Base-by-base conservation (phyloP, 2,888 invertebrate genomes). In the Netelia melanura region DNA sequence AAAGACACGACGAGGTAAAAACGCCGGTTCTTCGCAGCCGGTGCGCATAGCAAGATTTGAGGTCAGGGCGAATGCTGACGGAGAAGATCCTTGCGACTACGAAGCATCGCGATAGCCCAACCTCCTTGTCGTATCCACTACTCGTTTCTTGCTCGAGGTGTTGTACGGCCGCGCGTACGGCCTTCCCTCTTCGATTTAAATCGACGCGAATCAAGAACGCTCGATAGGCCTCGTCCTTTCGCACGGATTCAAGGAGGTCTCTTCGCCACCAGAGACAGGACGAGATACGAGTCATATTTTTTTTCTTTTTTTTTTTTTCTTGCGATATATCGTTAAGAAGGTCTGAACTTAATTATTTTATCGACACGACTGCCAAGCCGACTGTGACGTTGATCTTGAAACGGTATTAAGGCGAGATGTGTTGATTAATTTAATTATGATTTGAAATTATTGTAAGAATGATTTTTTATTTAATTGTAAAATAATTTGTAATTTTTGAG, bases 61-160 rank as follows among this genome's bases (percentile, higher is more conserved):
- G 93, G 92, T 93, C 93, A 93, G 90, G 92, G 92, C 88, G 83
- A 91, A 87, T 83, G 85, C 86, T 84, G 83, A 81, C 86, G 85
- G 83, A 81, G 86, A 88, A 84, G 89, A 92, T 92, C 91, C 90
- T 91, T 91, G 91, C 90, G 89, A 30, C 86, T 87, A 84, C 23
- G 65, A 67, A 52, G 67, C 52, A 52, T 54, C 43, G 23, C 23
- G 43, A 56, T 56, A 54, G 30, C 17, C 30, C 17, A 75, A 75
- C 17, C 64, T 75, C 58, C 30, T 56, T 58, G 71, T 30, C 71
- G 38, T 52, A 62, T 52, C 25, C 10, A 11, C 17, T n/a, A 17
- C 44, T 58, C 65, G 48, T 30, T 64, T 65, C 10, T 70, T 2
- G 68, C 61, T 68, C 62, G 54, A 43, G 61, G 62, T 52, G 62